phyloP scores from a whole-genome alignment of 2,113 vertebrate genomes.

The Brachirus orientalis region DNA sequence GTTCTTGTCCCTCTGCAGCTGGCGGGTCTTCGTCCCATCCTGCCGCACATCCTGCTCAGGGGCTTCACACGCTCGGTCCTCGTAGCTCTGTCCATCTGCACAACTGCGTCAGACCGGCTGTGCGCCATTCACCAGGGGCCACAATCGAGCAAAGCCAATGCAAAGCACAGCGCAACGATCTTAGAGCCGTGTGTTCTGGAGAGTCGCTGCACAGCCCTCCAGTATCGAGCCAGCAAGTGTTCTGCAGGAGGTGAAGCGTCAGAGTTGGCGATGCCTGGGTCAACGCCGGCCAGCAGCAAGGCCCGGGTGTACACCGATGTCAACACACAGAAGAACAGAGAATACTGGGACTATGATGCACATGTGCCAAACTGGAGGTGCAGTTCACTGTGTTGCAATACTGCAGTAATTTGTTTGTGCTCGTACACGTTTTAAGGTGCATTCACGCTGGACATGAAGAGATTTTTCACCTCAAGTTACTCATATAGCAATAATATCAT shows the following conservation, averaged over 20 bases:
- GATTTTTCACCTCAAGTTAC: too few species aligned
- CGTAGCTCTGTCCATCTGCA: slow-evolving; percentile 73
- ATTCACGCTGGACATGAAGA: too few species aligned
- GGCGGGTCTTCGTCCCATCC: slow-evolving; percentile 70
- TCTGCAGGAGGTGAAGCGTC: slow-evolving; percentile 70
- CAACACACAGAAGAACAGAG: slow-evolving; percentile 96
- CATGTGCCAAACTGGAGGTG: slow-evolving; percentile 97
- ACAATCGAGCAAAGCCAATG: slow-evolving; percentile 54
- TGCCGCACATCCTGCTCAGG: slow-evolving; percentile 69
- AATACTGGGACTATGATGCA: slow-evolving; percentile 97
- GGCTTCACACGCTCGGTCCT: slow-evolving; percentile 68
- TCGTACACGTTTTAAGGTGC: too few species aligned
- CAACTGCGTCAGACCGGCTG: slow-evolving; percentile 52
- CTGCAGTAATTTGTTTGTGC: too few species aligned
- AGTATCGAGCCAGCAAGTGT: slow-evolving; percentile 53
- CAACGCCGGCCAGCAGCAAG: slow-evolving; percentile 91
- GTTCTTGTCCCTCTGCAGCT: slow-evolving; percentile 59
- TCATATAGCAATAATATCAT: too few species aligned
- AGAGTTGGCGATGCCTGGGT: slow-evolving; percentile 91
- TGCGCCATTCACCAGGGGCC: slow-evolving; percentile 45
- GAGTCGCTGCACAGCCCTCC: slow-evolving; percentile 65
- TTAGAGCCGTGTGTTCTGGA: slow-evolving; percentile 48
- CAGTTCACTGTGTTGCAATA: not conserved
- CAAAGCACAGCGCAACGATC: slow-evolving; percentile 47
- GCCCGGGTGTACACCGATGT: slow-evolving; percentile 96